Evolutionary conservation across 2,888 invertebrate species (phyloP).

Genomic region (Caenorhabditis sulstoni): DNA sequence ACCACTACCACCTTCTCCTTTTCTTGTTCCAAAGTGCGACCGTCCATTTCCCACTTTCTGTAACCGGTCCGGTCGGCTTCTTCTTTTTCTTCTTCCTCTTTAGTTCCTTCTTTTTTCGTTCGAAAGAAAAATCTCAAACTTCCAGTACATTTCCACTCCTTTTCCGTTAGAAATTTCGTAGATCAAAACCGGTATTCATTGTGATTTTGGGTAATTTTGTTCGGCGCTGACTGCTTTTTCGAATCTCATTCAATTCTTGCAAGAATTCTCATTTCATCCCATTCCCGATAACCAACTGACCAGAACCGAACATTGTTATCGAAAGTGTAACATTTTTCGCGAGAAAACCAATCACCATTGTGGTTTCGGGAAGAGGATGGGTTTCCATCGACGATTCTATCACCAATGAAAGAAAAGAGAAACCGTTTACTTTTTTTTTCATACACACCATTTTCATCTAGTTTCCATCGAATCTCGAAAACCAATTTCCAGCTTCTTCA

Average conservation of each 20-base stretch:
- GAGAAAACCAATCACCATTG: slow-evolving; percentile 53
- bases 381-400: slow-evolving; percentile 27
- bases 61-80: slow-evolving; percentile 5
- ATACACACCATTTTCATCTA: too few species aligned
- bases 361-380: slow-evolving; percentile 13
- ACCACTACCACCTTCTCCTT: neutral
- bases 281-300: slow-evolving; percentile 38
- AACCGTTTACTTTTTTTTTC: too few species aligned
- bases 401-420: too few species aligned
- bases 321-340: slow-evolving; percentile 55
- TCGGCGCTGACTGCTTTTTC: neutral
- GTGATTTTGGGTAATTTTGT: slow-evolving; percentile 39
- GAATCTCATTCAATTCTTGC: slow-evolving; percentile 1
- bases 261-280: slow-evolving; percentile 5
- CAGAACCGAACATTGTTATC: slow-evolving; percentile 31
- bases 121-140: too few species aligned
- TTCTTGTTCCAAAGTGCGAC: slow-evolving; percentile 1
- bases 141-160: too few species aligned
- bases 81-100: neutral
- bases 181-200: slow-evolving; percentile 21
- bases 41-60: slow-evolving; percentile 1
- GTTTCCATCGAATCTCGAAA: too few species aligned
- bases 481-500: slow-evolving; percentile 40
- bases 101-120: neutral
- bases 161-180: too few species aligned